These are phyloP conservation scores for Lasioglossum leucozonium DNA, from an alignment of 2,888 invertebrate genomes.

Conservation along the genomic window DNA sequence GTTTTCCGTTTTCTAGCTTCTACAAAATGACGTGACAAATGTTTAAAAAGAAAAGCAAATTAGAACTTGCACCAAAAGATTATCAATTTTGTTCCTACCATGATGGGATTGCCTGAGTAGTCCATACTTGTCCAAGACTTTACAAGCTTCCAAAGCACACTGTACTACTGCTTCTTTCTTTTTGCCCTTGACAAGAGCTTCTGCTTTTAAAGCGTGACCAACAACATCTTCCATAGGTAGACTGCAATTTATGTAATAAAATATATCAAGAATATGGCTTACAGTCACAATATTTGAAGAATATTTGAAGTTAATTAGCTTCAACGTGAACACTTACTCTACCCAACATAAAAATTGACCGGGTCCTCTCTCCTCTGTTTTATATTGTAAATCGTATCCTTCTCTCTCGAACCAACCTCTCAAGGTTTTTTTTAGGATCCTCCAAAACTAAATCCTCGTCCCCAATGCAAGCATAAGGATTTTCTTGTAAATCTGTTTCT, in stretches of 20 bases:
- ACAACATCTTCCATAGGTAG: slow-evolving; percentile 92
- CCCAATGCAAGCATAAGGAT: slow-evolving; percentile 92
- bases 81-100: slow-evolving; percentile 85
- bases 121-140: slow-evolving; percentile 94
- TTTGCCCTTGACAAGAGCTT: slow-evolving; percentile 94
- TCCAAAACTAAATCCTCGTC: slow-evolving; percentile 96
- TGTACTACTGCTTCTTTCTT: slow-evolving; percentile 97
- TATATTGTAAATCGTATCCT: slow-evolving; percentile 93
- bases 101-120: slow-evolving; percentile 94
- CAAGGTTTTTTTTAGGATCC: slow-evolving; percentile 97
- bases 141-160: slow-evolving; percentile 97
- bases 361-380: slow-evolving; percentile 93
- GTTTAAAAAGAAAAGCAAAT: neutral
- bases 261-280: neutral
- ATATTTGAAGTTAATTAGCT: neutral
- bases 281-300: neutral
- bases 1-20: slow-evolving; percentile 93
- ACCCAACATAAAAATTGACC: slow-evolving; percentile 94
- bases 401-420: slow-evolving; percentile 98
- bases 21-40: slow-evolving; percentile 77
- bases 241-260: slow-evolving; percentile 82
- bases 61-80: neutral
- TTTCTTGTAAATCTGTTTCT: slow-evolving; percentile 91
- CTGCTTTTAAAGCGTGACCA: slow-evolving; percentile 92
- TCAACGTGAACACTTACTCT: slow-evolving; percentile 83